Evolutionary conservation across 2,888 invertebrate species (phyloP), one percentile per base, ranked within the genome.

Genomic region (Julus scandinavius): DNA sequence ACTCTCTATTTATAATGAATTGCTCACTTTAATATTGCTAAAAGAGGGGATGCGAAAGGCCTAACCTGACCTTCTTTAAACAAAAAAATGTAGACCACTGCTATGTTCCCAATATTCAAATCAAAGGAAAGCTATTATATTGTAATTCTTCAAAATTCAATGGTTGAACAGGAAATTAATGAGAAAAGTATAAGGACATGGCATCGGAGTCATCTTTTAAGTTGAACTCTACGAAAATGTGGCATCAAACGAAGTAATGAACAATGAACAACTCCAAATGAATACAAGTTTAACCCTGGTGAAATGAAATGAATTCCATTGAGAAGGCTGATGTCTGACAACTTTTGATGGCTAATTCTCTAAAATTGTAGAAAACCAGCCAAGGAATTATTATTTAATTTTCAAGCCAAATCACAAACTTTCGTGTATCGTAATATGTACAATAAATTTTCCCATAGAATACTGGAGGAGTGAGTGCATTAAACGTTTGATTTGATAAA

Each of bases 1-100:
- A 72, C 72, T 72, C 7, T 72, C 29, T 17, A 63, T 63, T 6
- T 17, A 6, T 63, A n/a, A 63, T n/a, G 63, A 63, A 63, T 72
- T 20, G 20, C 29, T 29, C 29, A 11, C 72, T 29, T 29, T 20
- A 72, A 20, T 72, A 72, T 72, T 29, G 72, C 72, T 11, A 5
- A 45, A 45, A 72, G n/a, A 20, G 63, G 29, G 29, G 72, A 72
- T 29, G 72, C 72, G 29, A 72, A 72, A 29, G 20, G 72, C 72
- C 11, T 72, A n/a, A 20, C 29, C 72, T 72, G 72, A 72, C 72
- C 72, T 38, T 85, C 49, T 85, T 41, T 85, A 85, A 17, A 41
- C 45, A 49, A 85, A 85, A 83, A 85, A 85, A 85, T 45, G 17
- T 85, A 85, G 85, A 85, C 85, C 41, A 85, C 20, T 41, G 85